Evolutionary conservation across 2,888 invertebrate genomes (phyloP), one percentile per base, ranked within the genome.

Genomic region (Nipponacmea schrenckii): DNA sequence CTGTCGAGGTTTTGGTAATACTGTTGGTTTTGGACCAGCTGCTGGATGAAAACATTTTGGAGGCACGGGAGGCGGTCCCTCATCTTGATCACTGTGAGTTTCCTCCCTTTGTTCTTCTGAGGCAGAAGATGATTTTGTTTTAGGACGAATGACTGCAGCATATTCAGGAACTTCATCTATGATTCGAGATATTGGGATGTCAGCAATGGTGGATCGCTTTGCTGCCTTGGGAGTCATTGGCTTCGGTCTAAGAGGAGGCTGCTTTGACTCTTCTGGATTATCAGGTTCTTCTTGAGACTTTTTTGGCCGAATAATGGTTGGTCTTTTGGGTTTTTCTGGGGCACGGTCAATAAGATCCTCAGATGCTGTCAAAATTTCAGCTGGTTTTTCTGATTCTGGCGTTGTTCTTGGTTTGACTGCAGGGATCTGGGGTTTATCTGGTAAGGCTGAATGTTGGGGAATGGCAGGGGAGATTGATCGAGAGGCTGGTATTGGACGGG

Each of bases 1-100:
- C 65, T 74, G 64, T 27, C 69, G 70, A 17, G 82, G 80, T 73
- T 77, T 80, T 3, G 76, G 79, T 24, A 77, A 68, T 62, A 79
- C 69, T 17, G 76, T 74, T 62, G 82, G 82, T 75, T 79, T 80
- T 44, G 78, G 76, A 62, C 71, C 68, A 0, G 72, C 24, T 1
- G 63, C 48, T 24, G 72, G 67, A 20, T 72, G 68, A 20, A 62
- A 56, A 39, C 39, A 26, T 12, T 70, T 67, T 1, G 45, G 62
- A 56, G 68, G 48, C 24, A 65, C 62, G 48, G 72, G 70, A 20
- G 70, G 72, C 48, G 73, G 48, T 3, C 24, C 20, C 5, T 45
- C 45, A 17, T 17, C 15, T 14, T 20, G 31, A 64, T 67, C 67
- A 20, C 7, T 39, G 20, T 56, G 39, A 65, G 26, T 65, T 48